These are phyloP conservation scores for Zingel zingel DNA, from an alignment of 2,113 vertebrate species.

Conservation along the genomic window DNA sequence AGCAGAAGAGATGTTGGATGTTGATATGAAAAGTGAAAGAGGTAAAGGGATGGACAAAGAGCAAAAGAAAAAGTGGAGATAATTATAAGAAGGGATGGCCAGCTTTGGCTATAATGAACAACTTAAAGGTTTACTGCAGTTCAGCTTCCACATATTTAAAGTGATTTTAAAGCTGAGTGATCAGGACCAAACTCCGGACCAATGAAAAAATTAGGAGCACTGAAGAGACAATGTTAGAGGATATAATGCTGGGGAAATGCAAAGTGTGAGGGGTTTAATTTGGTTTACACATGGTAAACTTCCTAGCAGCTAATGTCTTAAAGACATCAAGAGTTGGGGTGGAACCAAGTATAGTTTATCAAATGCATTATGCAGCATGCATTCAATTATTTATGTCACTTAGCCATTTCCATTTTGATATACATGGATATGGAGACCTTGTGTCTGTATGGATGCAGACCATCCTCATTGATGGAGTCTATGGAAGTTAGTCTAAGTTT, in stretches of 20 bases:
- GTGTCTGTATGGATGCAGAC: not conserved
- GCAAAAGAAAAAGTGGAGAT: not conserved
- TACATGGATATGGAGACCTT: conserved; percentile 10
- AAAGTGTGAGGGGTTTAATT: not conserved
- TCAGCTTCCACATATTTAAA: not conserved
- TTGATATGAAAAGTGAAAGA: conserved; percentile 13
- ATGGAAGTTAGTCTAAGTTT: not conserved
- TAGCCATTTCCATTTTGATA: conserved; percentile 42
- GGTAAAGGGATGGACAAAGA: conserved; percentile 8
- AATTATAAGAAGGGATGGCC: not conserved
- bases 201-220: not conserved
- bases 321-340: conserved; percentile 1
- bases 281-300: conserved; percentile 14
- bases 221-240: not conserved
- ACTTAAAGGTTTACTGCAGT: not conserved
- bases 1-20: conserved; percentile 3
- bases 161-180: not conserved
- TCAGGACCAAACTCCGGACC: not conserved
- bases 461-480: not conserved
- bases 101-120: not conserved
- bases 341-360: conserved; percentile 12
- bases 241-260: conserved; percentile 18
- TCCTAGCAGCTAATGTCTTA: conserved; percentile 2
- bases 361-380: conserved; percentile 5
- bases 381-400: conserved; percentile 12